These are phyloP conservation scores for Trichonephila clavata DNA, from an alignment of 1,140 invertebrate genomes.

Conservation along the genomic window DNA sequence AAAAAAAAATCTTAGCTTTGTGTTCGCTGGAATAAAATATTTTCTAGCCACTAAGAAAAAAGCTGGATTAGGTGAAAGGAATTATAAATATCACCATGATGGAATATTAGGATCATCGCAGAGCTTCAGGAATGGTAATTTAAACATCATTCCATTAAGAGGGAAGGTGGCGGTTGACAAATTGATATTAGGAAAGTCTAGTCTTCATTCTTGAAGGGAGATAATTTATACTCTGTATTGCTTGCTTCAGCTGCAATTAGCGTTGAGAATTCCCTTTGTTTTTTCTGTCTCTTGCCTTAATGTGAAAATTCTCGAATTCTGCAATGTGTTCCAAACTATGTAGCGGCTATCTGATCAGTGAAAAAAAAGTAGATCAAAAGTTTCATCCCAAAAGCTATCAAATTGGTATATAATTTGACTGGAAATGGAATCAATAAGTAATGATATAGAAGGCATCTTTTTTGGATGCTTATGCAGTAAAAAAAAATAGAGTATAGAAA, in stretches of 20 bases:
- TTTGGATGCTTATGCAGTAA: not conserved
- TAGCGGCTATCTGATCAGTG: not conserved
- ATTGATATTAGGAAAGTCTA: not conserved
- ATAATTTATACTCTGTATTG: conserved; percentile 6
- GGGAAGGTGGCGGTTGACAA: not conserved
- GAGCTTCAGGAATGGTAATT: not conserved
- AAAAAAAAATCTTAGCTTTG: not conserved
- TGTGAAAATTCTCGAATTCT: not conserved
- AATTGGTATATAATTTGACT: not conserved
- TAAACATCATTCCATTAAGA: conserved; percentile 39
- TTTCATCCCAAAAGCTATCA: not conserved
- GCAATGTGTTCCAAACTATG: not conserved
- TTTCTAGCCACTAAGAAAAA: conserved; percentile 1
- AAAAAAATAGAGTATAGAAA: too few species aligned
- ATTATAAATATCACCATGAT: conserved; percentile 12
- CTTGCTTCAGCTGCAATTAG: conserved; percentile 7
- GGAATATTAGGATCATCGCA: conserved; percentile 9
- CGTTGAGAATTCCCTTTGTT: not conserved
- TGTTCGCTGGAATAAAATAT: not conserved
- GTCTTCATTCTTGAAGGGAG: not conserved
- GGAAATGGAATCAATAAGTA: too few species aligned
- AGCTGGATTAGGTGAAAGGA: not conserved
- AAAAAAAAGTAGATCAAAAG: not conserved
- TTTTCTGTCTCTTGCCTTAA: not conserved
- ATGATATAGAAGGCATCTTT: not conserved